A percentile compares a stretch with the other conserved stretches of the same genome.
Evolutionary conservation across 2,113 vertebrate species (phyloP).

Genomic region (Podarcis cretensis): DNA sequence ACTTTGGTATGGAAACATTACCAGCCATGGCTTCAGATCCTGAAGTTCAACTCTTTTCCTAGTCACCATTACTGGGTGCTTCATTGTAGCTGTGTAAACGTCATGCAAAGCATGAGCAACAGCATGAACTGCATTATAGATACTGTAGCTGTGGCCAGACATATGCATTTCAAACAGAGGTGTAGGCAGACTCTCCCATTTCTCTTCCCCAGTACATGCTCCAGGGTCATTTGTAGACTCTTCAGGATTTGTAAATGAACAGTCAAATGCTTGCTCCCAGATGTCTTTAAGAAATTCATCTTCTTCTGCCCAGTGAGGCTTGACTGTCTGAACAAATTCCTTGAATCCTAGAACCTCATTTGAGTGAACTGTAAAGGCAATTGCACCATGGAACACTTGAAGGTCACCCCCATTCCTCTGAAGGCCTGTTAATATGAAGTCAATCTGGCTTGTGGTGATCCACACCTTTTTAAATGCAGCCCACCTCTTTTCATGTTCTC

Average conservation of each 20-base stretch:
- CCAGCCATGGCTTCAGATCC: not conserved
- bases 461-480: not conserved
- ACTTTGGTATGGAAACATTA: not conserved
- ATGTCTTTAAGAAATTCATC: not conserved
- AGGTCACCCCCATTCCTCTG: not conserved
- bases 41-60: too few species aligned
- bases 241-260: not conserved
- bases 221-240: rapidly evolving
- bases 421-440: not conserved
- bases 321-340: not conserved
- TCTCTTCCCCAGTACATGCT: not conserved
- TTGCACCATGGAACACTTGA: not conserved
- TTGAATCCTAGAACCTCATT: not conserved
- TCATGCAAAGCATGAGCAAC: not conserved
- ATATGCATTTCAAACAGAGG: not conserved
- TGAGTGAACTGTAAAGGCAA: slow-evolving; percentile 1
- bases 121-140: slow-evolving; percentile 7
- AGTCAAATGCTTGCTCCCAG: slow-evolving; percentile 8
- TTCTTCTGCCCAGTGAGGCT: not conserved
- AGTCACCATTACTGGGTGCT: not conserved
- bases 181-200: not conserved
- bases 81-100: not conserved
- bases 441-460: slow-evolving; percentile 1
- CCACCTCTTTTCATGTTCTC: not conserved
- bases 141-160: slow-evolving; percentile 13